These are phyloP conservation scores for Chauna torquata DNA, from an alignment of 2,113 vertebrate species.

Conservation along the genomic window DNA sequence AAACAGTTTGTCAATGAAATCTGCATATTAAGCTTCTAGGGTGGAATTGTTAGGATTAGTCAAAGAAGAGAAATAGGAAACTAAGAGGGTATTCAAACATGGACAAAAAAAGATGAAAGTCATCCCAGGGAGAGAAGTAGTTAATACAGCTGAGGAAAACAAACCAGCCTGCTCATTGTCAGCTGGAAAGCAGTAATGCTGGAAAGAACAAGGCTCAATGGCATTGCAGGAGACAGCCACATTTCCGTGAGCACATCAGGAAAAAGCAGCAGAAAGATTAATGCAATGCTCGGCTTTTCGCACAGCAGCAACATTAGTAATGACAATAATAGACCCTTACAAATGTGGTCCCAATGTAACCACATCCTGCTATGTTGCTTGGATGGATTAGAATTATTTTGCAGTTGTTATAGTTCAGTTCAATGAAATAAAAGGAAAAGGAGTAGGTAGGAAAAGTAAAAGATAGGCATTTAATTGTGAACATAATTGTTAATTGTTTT, in stretches of 20 bases:
- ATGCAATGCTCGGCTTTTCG: neutral
- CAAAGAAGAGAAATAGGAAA: neutral
- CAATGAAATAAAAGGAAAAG: neutral
- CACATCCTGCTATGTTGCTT: neutral
- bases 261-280: neutral
- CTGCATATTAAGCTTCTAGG: neutral
- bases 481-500: neutral
- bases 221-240: neutral
- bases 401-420: neutral
- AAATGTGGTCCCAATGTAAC: neutral
- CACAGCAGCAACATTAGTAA: neutral
- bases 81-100: neutral
- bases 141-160: neutral
- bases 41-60: neutral
- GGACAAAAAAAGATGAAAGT: neutral
- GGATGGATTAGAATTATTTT: neutral
- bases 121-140: neutral
- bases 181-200: neutral
- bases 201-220: neutral
- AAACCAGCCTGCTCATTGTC: neutral
- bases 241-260: neutral
- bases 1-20: neutral
- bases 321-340: neutral
- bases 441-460: neutral
- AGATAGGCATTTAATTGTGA: neutral